Evolutionary conservation across 2,797 vertebrate species (phyloP).

Genomic region (Crenuchus spilurus): DNA sequence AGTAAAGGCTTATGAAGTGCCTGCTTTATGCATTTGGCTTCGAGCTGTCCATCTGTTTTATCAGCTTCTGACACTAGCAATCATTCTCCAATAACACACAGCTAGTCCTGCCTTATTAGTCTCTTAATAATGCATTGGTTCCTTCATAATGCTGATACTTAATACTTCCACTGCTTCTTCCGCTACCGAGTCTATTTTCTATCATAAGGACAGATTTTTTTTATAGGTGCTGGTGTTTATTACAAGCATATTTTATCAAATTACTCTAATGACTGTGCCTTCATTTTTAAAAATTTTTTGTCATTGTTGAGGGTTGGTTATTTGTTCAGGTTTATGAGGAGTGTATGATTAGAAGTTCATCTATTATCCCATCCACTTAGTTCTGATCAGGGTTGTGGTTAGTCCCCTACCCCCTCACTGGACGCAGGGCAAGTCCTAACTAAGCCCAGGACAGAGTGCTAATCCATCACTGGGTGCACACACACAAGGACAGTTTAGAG

Average conservation of each 20-base stretch:
- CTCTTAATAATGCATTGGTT: constrained; percentile 76
- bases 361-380: too few species aligned
- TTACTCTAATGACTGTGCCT: background rate
- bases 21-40: background rate
- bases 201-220: background rate
- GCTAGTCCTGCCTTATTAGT: constrained; percentile 35
- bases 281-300: too few species aligned
- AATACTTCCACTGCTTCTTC: constrained; percentile 66
- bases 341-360: too few species aligned
- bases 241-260: background rate
- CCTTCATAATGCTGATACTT: constrained; percentile 74
- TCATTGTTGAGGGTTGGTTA: too few species aligned
- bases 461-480: too few species aligned
- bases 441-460: too few species aligned
- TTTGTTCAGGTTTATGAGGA: too few species aligned
- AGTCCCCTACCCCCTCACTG: too few species aligned
- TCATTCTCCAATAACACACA: constrained; percentile 59
- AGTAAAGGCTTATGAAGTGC: background rate
- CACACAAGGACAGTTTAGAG: too few species aligned
- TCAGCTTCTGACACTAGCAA: constrained; percentile 55
- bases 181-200: constrained; percentile 59
- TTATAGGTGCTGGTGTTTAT: background rate
- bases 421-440: too few species aligned
- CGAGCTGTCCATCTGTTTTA: constrained; percentile 24
- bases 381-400: too few species aligned